Evolutionary conservation across 2,888 invertebrate species (phyloP).

Genomic region (Drosophila austrosaltans): DNA sequence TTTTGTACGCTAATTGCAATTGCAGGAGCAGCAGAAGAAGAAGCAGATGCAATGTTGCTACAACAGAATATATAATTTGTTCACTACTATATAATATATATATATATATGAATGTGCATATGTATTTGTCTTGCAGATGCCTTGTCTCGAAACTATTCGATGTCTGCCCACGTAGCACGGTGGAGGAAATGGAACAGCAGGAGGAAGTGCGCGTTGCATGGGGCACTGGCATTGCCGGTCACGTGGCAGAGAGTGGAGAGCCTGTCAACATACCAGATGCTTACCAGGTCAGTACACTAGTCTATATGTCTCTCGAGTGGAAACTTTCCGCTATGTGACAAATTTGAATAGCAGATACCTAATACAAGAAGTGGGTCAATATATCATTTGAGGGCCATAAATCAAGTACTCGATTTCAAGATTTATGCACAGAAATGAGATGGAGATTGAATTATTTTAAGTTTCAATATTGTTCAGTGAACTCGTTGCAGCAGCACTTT

Average conservation of each 20-base stretch:
- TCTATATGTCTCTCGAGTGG: slow-evolving; percentile 1
- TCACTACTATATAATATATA: slow-evolving; percentile 21
- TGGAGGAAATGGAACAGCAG: slow-evolving; percentile 95
- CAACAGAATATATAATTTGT: slow-evolving; percentile 48
- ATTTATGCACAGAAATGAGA: slow-evolving; percentile 56
- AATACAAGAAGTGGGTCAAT: background rate
- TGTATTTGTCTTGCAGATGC: slow-evolving; percentile 85
- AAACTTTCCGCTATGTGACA: slow-evolving; percentile 53
- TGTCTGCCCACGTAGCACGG: slow-evolving; percentile 95
- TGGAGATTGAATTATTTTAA: slow-evolving; percentile 39
- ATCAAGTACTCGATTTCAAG: slow-evolving; percentile 59
- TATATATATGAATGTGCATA: background rate
- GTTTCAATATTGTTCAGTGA: slow-evolving; percentile 59
- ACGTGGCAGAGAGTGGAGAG: slow-evolving; percentile 96
- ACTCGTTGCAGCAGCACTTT: slow-evolving; percentile 36
- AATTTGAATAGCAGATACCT: slow-evolving; percentile 61
- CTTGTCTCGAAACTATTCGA: slow-evolving; percentile 97
- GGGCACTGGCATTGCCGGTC: slow-evolving; percentile 97
- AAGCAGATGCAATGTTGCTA: slow-evolving; percentile 6
- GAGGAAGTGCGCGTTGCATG: slow-evolving; percentile 97
- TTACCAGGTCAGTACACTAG: slow-evolving; percentile 88
- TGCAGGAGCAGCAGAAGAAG: slow-evolving; percentile 32
- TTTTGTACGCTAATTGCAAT: slow-evolving; percentile 56
- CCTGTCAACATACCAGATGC: slow-evolving; percentile 98
- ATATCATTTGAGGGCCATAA: slow-evolving; percentile 46